Base-by-base conservation (phyloP, 2,113 vertebrate genomes). In the Melanotaenia duboulayi region DNA sequence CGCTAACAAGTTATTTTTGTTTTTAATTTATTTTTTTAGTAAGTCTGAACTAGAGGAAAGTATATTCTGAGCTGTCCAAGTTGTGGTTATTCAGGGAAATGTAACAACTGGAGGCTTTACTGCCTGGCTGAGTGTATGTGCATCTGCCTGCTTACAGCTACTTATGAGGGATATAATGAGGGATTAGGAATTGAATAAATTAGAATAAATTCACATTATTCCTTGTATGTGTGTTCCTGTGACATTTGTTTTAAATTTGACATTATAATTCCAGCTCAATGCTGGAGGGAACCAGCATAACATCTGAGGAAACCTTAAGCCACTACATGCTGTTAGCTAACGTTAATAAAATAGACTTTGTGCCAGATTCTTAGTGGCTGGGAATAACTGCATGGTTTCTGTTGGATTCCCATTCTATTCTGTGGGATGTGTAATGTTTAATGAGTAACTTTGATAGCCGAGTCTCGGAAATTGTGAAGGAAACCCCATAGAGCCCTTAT, bases 161-260 rank as follows among this genome's bases (percentile, higher is more conserved):
- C 72, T 88, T 89, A 90, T 65, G 58, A 78, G 80, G 64, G 69
- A 76, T 70, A 76, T 82, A 83, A 85, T 77, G 66, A 83, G 68
- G 85, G 88, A 90, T 92, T 92, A 90, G 65, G 74, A 72, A 67
- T 78, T 69, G 88, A 93, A 94, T 92, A 89, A 71, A 87, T 94
- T 91, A 80, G 84, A 94, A 93, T 92, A 93, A 87, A 91, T 93
- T 91, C 84, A 67, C 71, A 87, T 90, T 90, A 91, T 91, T 91
- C 89, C 88, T 81, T 72, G 71, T 65, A 81, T 35, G 58, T 90
- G 86, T 90, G 78, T 88, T 88, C 83, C 76, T 86, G 78, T 81
- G 72, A 78, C 66, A 65, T 82, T 81, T 85, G 74, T 84, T 85
- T 89, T 82, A 74, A 87, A 91, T 78, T 71, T 89, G 81, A 91